These are phyloP conservation scores for Malacosoma neustria DNA, from an alignment of 2,888 invertebrate species.

Conservation along the genomic window DNA sequence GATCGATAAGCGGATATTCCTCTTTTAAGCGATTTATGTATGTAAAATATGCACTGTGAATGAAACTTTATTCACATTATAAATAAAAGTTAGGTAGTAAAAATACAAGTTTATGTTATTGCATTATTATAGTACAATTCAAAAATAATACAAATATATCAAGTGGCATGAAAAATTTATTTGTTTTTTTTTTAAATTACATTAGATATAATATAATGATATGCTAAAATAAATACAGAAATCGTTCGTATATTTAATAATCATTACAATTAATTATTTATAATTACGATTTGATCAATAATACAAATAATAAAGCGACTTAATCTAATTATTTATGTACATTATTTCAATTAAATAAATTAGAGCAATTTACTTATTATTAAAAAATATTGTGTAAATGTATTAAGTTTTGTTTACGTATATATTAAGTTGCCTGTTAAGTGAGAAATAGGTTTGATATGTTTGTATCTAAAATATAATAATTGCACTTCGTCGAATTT, in stretches of 20 bases:
- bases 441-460: too few relatives aligned
- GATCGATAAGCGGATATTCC: too few relatives aligned
- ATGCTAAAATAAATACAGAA: slow-evolving; percentile 74
- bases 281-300: slow-evolving; percentile 44
- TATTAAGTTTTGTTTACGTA: too few relatives aligned
- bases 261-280: slow-evolving; percentile 42
- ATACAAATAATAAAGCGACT: slow-evolving; percentile 50
- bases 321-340: slow-evolving; percentile 62
- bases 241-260: slow-evolving; percentile 54
- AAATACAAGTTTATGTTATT: too few relatives aligned
- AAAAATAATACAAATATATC: slow-evolving; percentile 24
- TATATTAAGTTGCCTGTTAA: too few relatives aligned
- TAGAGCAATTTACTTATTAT: slow-evolving; percentile 22
- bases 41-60: background rate
- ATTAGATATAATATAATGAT: slow-evolving; percentile 42
- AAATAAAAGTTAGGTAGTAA: background rate
- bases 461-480: too few relatives aligned
- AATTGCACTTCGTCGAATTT: too few relatives aligned
- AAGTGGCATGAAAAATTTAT: slow-evolving; percentile 74
- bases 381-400: background rate
- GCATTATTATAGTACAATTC: too few relatives aligned
- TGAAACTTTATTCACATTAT: background rate
- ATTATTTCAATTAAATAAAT: slow-evolving; percentile 44
- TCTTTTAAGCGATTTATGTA: too few relatives aligned
- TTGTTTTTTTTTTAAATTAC: slow-evolving; percentile 67